phyloP scores from a whole-genome alignment of 2,797 vertebrate genomes.

The Lycodopsis pacificus region DNA sequence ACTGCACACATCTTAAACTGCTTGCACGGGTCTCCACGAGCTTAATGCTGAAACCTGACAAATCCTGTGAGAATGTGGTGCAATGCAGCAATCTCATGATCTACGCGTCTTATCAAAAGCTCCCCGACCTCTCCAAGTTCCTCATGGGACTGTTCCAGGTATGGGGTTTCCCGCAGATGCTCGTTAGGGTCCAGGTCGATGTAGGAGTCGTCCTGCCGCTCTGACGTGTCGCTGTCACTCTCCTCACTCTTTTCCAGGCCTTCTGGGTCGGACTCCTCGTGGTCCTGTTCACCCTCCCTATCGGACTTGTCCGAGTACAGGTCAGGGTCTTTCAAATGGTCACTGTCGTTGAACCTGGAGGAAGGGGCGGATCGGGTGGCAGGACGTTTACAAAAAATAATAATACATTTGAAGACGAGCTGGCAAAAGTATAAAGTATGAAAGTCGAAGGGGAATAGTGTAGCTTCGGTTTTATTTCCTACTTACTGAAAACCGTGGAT shows the following conservation, averaged over 20 bases:
- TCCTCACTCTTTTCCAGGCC: conserved; percentile 96
- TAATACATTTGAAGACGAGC: not conserved
- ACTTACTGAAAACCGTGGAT: conserved; percentile 94
- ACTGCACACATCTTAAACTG: not conserved
- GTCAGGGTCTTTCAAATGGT: conserved; percentile 96
- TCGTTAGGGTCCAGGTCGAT: conserved; percentile 91
- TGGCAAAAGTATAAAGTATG: too few relatives aligned
- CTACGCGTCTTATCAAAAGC: not conserved
- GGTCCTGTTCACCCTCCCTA: conserved; percentile 95
- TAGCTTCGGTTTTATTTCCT: not conserved
- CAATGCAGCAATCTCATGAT: not conserved
- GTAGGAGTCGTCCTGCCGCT: conserved; percentile 95
- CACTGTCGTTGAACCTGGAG: conserved; percentile 92
- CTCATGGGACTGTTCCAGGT: conserved; percentile 92
- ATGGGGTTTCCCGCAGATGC: conserved; percentile 90
- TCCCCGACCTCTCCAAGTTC: conserved; percentile 94
- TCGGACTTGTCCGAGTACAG: conserved; percentile 98
- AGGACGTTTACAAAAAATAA: not conserved
- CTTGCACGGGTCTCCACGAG: not conserved
- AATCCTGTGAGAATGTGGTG: not conserved
- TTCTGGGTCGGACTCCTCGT: conserved; percentile 95
- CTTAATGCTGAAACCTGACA: not conserved
- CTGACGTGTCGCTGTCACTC: conserved; percentile 96
- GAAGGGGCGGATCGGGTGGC: fast-evolving
- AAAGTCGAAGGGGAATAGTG: not conserved